These are phyloP conservation scores for Hylaea fasciaria DNA, from an alignment of 2,888 invertebrate species.

Conservation along the genomic window DNA sequence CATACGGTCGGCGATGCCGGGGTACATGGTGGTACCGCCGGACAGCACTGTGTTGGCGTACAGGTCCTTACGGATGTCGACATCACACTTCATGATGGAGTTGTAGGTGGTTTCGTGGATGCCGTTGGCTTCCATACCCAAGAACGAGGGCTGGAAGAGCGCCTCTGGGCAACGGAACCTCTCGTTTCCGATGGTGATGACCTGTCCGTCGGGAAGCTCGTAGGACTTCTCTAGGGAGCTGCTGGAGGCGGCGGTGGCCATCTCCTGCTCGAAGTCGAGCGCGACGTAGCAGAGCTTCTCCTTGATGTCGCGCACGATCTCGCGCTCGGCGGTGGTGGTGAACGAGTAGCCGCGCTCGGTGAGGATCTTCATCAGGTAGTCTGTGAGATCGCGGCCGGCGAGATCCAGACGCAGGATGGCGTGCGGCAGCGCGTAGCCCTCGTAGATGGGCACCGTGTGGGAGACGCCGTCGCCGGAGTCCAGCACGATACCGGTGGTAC, in stretches of 20 bases:
- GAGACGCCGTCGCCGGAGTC: conserved; percentile 98
- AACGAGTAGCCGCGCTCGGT: conserved; percentile 95
- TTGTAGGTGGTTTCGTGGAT: conserved; percentile 97
- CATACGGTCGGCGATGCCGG: conserved; percentile 97
- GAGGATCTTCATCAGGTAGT: conserved; percentile 97
- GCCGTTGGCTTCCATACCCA: conserved; percentile 95
- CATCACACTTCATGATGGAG: conserved; percentile 99
- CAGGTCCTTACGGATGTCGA: conserved; percentile 98
- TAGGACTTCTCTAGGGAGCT: conserved; percentile 98
- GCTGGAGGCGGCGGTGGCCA: conserved; percentile 96
- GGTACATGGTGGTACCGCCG: conserved; percentile 98
- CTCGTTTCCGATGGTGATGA: conserved; percentile 97
- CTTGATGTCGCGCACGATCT: conserved; percentile 97
- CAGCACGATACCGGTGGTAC: conserved; percentile 97
- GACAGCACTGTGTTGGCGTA: conserved; percentile 98
- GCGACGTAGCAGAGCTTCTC: conserved; percentile 96
- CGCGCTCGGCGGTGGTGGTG: conserved; percentile 95
- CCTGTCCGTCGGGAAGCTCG: conserved; percentile 97
- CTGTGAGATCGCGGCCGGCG: conserved; percentile 96
- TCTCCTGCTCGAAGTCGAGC: conserved; percentile 95
- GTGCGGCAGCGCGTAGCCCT: conserved; percentile 96
- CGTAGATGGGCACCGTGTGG: conserved; percentile 97
- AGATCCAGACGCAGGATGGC: conserved; percentile 96
- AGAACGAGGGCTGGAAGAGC: conserved; percentile 97
- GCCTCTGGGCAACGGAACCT: conserved; percentile 98